Percentiles rank a stretch among this genome's conserved stretches.
Conservation (phyloP, 35 echinoderm and acorn worm genomes). For the Acanthaster planci region DNA sequence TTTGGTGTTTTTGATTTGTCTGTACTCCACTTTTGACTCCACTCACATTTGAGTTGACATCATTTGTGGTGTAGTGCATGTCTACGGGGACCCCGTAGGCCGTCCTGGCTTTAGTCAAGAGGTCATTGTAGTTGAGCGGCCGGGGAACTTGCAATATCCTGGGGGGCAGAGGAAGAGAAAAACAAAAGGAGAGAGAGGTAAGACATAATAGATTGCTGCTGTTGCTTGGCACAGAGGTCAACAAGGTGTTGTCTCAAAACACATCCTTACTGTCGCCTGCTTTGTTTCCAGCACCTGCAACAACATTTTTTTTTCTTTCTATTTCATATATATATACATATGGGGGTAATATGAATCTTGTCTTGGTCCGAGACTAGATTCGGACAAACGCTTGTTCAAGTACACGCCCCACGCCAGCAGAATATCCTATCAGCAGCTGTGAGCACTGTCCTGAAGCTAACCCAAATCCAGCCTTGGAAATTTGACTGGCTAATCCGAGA, state of each 20-base stretch:
- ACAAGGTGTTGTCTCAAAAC: conserved; percentile 15
- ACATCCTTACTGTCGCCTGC: not conserved
- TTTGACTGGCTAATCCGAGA: too few relatives aligned
- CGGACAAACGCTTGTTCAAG: too few relatives aligned
- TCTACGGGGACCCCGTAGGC: conserved; percentile 44
- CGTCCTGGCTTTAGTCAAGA: conserved; percentile 55
- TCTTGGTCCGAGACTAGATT: too few relatives aligned
- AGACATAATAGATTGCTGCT: not conserved
- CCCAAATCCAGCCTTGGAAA: too few relatives aligned
- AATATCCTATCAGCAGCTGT: too few relatives aligned
- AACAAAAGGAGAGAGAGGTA: not conserved
- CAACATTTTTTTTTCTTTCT: not conserved
- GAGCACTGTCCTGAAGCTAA: too few relatives aligned
- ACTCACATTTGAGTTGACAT: conserved; percentile 56
- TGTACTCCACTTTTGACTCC: not conserved
- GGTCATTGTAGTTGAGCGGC: conserved; percentile 58
- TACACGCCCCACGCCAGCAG: too few relatives aligned
- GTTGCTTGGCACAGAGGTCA: not conserved
- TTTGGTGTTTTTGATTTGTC: too few relatives aligned
- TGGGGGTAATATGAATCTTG: too few relatives aligned
- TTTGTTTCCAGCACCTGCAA: not conserved
- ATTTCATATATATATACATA: too few relatives aligned
- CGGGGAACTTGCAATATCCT: conserved; percentile 53
- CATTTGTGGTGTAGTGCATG: conserved; percentile 56
- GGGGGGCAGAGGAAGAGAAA: not conserved